These are phyloP conservation scores for Dryomyza anilis DNA, from an alignment of 2,888 invertebrate species.

Conservation along the genomic window DNA sequence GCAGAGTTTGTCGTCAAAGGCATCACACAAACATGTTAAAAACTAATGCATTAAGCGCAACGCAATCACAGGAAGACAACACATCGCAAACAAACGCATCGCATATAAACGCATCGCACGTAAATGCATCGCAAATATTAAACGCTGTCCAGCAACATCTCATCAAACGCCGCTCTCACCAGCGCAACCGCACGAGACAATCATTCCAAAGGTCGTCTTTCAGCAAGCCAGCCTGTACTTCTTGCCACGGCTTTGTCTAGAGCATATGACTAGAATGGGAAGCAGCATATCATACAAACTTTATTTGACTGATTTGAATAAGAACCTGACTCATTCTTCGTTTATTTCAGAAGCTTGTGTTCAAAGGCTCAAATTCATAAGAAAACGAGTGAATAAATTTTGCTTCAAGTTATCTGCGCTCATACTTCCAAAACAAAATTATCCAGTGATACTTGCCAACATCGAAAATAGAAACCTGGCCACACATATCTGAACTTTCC, in stretches of 20 bases:
- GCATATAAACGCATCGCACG: no score
- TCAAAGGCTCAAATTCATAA: background rate
- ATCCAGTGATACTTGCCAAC: background rate
- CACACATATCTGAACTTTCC: background rate
- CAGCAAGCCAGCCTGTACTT: background rate
- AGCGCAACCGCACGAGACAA: background rate
- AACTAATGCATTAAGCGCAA: background rate
- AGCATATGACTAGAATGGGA: background rate
- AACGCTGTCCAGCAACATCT: background rate
- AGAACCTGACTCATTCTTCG: no score
- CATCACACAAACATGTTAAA: background rate
- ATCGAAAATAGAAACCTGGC: background rate
- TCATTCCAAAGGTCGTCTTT: background rate
- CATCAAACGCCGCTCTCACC: no score
- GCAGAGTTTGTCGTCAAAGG: background rate
- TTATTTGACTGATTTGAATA: background rate
- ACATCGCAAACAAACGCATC: no score
- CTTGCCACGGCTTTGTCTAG: background rate
- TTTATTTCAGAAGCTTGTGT: conserved; percentile 12
- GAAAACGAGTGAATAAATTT: background rate
- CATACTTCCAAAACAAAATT: background rate
- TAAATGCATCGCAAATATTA: background rate
- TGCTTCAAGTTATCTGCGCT: no score
- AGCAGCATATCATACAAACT: background rate
- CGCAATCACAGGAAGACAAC: background rate